A percentile compares a stretch with the other conserved stretches of the same genome.
Conservation (phyloP, 2,888 invertebrate genomes). For the Luperina nickerlii region DNA sequence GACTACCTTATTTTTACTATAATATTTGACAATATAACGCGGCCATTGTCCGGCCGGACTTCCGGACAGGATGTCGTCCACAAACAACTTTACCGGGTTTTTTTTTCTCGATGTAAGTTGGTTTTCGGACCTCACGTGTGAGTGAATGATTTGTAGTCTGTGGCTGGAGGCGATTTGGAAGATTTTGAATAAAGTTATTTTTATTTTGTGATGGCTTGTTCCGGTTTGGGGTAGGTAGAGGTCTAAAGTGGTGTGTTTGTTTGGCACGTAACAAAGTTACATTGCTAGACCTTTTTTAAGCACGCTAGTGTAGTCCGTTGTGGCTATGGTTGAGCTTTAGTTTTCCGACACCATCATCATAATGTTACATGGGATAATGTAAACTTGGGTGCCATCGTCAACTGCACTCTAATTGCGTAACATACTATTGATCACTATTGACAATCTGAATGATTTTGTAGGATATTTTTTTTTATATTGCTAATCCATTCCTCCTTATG, state of each 20-base stretch:
- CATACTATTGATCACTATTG: too few species aligned
- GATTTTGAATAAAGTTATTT: conserved; percentile 26
- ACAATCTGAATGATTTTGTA: too few species aligned
- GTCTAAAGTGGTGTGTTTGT: neutral
- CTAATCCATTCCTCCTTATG: too few species aligned
- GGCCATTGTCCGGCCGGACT: conserved; percentile 62
- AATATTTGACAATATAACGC: conserved; percentile 55
- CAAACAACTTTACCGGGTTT: conserved; percentile 63
- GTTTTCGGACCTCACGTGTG: conserved; percentile 61
- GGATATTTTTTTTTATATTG: too few species aligned
- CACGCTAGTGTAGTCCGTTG: neutral
- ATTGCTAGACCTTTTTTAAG: neutral
- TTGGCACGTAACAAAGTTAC: conserved; percentile 4
- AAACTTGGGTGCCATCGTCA: too few species aligned
- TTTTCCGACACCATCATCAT: neutral
- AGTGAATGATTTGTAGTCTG: conserved; percentile 57
- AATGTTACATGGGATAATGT: neutral
- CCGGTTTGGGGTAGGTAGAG: conserved; percentile 48
- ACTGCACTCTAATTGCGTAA: too few species aligned
- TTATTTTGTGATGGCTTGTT: conserved; percentile 20
- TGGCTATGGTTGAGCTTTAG: neutral
- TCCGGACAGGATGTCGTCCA: conserved; percentile 63
- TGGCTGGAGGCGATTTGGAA: conserved; percentile 24
- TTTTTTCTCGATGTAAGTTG: conserved; percentile 27
- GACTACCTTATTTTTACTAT: conserved; percentile 49